These are phyloP conservation scores for Plebejus anna DNA, from an alignment of 2,888 invertebrate species.

Conservation along the genomic window DNA sequence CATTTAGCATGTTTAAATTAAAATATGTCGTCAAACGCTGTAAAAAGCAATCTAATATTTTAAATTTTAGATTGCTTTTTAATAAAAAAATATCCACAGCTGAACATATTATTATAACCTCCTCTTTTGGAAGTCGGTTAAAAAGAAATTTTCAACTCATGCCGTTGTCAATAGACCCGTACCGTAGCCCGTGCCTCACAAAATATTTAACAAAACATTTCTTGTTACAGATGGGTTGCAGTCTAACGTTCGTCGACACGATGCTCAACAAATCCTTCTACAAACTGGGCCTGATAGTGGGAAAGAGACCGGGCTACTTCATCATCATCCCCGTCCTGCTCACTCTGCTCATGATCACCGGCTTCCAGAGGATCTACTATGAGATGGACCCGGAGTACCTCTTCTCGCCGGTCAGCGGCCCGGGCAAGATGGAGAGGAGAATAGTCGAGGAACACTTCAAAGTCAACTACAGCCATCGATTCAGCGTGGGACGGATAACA, in stretches of 20 bases:
- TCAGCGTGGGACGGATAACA: constrained; percentile 92
- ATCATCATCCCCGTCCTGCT: constrained; percentile 91
- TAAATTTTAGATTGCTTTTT: no score
- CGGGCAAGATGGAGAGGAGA: constrained; percentile 89
- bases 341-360: constrained; percentile 90
- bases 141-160: no score
- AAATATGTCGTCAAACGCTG: no score
- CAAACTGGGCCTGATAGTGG: constrained; percentile 88
- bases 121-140: no score
- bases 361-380: constrained; percentile 91
- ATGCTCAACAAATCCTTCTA: constrained; percentile 89
- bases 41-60: no score
- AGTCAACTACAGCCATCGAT: constrained; percentile 91
- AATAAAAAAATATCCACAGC: no score
- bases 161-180: no score
- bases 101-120: no score
- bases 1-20: neutral
- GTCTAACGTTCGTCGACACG: constrained; percentile 88
- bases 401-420: constrained; percentile 93
- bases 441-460: constrained; percentile 92
- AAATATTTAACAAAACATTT: neutral
- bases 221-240: constrained; percentile 84
- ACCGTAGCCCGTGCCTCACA: no score
- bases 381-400: constrained; percentile 96
- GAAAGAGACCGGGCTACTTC: constrained; percentile 92